phyloP scores from a whole-genome alignment of 2,113 vertebrate genomes.

The Lagenorhynchus albirostris region DNA sequence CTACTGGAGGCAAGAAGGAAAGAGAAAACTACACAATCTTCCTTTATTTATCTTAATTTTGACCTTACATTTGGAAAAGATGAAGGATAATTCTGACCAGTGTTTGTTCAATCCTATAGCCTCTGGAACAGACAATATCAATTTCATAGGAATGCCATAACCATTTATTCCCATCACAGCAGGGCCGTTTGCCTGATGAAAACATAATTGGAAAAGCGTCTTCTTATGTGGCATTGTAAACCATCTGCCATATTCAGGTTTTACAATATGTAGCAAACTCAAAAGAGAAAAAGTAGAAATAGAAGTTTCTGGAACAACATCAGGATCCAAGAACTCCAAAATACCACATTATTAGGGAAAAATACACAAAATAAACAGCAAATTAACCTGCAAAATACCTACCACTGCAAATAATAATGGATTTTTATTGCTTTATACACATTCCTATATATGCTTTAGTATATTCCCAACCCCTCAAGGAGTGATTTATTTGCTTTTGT shows the following conservation, averaged over 20 bases:
- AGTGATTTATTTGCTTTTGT: background rate
- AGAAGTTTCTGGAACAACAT: background rate
- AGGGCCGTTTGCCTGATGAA: background rate
- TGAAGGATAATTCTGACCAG: background rate
- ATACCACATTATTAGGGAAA: background rate
- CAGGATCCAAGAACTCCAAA: background rate
- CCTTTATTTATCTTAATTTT: background rate
- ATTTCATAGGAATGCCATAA: background rate
- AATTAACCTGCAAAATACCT: background rate
- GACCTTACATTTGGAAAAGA: constrained; percentile 28
- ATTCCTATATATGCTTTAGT: background rate
- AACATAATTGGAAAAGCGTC: background rate
- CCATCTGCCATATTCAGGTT: constrained; percentile 3
- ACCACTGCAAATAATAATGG: background rate
- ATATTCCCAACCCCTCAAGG: background rate
- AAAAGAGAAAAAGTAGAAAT: background rate
- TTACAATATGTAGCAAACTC: background rate
- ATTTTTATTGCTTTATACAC: background rate
- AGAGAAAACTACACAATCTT: background rate
- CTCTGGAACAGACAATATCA: background rate
- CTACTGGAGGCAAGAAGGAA: background rate
- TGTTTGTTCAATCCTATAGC: background rate
- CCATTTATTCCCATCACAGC: background rate
- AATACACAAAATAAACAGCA: background rate
- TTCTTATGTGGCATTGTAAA: background rate